Conservation (phyloP, 2,888 invertebrate genomes). For the Thymelicus lineola region DNA sequence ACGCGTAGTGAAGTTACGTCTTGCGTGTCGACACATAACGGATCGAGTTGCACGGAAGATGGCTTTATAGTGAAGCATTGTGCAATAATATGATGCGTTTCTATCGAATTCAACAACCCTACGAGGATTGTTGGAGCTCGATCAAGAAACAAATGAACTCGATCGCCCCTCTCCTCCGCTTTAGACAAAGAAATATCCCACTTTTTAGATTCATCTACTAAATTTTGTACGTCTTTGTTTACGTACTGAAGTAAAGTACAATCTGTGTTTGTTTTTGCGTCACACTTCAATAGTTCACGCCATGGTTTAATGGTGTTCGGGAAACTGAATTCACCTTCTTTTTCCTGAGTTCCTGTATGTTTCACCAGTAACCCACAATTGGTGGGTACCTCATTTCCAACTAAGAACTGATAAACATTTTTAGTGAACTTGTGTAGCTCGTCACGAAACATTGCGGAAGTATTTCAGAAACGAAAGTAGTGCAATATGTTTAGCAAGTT, state of each 20-base stretch:
- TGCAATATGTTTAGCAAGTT: neutral
- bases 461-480: neutral
- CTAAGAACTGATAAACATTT: slow-evolving; percentile 56
- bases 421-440: slow-evolving; percentile 53
- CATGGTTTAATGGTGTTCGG: slow-evolving; percentile 84
- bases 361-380: slow-evolving; percentile 78
- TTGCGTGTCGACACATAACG: slow-evolving; percentile 54
- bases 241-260: slow-evolving; percentile 58
- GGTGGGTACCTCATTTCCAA: slow-evolving; percentile 47
- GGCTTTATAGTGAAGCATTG: slow-evolving; percentile 47
- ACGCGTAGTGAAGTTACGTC: slow-evolving; percentile 64
- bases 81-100: slow-evolving; percentile 54
- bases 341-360: slow-evolving; percentile 83
- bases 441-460: slow-evolving; percentile 56
- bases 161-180: slow-evolving; percentile 68
- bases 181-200: slow-evolving; percentile 79
- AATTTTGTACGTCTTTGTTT: slow-evolving; percentile 57
- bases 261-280: slow-evolving; percentile 43
- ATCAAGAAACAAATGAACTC: slow-evolving; percentile 82
- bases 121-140: slow-evolving; percentile 61
- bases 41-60: slow-evolving; percentile 54
- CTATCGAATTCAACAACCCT: slow-evolving; percentile 57
- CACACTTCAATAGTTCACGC: slow-evolving; percentile 64
- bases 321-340: slow-evolving; percentile 88
- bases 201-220: slow-evolving; percentile 69